Evolutionary conservation across 2,113 vertebrate species (phyloP).

Genomic region (Vanacampus margaritifer): DNA sequence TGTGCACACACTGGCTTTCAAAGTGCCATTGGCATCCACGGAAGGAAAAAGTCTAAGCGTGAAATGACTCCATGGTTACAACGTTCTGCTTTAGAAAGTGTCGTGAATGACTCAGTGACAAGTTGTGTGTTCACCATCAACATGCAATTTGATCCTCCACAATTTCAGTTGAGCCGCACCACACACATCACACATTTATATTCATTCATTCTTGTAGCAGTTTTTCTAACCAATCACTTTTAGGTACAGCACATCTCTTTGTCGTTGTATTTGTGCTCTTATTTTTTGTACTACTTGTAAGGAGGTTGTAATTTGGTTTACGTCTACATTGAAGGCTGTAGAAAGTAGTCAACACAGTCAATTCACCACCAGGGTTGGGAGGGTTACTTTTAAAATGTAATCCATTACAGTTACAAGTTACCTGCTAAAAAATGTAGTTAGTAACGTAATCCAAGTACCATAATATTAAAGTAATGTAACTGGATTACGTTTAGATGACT

Average conservation of each 20-base stretch:
- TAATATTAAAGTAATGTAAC: too few relatives aligned
- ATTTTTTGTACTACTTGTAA: neutral
- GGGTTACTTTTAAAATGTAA: too few relatives aligned
- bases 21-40: neutral
- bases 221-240: too few relatives aligned
- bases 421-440: too few relatives aligned
- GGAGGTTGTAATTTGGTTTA: neutral
- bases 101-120: conserved; percentile 18
- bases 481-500: too few relatives aligned
- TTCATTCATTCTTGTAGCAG: neutral
- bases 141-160: conserved; percentile 12
- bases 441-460: too few relatives aligned
- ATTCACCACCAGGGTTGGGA: too few relatives aligned
- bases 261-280: neutral
- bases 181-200: neutral
- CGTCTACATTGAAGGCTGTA: neutral
- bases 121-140: neutral
- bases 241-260: neutral
- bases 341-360: neutral
- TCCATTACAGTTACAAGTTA: too few relatives aligned
- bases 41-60: conserved; percentile 11
- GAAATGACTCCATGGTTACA: conserved; percentile 21
- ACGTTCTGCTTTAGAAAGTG: conserved; percentile 11
- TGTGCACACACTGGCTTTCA: conserved; percentile 10
- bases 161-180: neutral